These are phyloP conservation scores for Cantharis rufa DNA, from an alignment of 2,888 invertebrate genomes.

Conservation along the genomic window DNA sequence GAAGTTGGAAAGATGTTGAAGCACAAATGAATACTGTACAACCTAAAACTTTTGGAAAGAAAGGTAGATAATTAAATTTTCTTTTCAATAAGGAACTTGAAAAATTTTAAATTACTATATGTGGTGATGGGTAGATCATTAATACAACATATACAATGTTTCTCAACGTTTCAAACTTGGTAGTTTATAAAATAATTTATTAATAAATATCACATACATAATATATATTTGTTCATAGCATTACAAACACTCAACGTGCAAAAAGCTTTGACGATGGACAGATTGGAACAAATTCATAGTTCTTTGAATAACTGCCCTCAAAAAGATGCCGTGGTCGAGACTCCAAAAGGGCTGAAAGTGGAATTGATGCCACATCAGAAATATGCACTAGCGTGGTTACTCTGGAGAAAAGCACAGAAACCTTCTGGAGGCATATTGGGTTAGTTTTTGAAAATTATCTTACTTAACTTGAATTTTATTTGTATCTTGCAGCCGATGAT, in stretches of 20 bases:
- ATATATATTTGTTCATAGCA: conserved; percentile 54
- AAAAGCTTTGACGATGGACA: conserved; percentile 70
- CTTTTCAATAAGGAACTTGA: neutral
- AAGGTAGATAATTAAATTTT: conserved; percentile 34
- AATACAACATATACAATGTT: no score
- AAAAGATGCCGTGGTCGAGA: conserved; percentile 61
- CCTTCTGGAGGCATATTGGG: conserved; percentile 87
- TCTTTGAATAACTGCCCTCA: conserved; percentile 70
- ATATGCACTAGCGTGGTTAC: conserved; percentile 84
- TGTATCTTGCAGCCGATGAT: conserved; percentile 66
- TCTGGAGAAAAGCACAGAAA: conserved; percentile 86
- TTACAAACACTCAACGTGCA: conserved; percentile 71
- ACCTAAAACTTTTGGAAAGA: conserved; percentile 63
- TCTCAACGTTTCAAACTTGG: no score
- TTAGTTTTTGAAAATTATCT: conserved; percentile 40
- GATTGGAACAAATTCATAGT: conserved; percentile 71
- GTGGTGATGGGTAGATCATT: no score
- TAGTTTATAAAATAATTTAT: no score
- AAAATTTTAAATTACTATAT: no score
- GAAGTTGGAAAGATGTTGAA: conserved; percentile 60
- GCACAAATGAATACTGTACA: conserved; percentile 60
- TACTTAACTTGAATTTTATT: neutral
- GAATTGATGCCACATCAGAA: conserved; percentile 81
- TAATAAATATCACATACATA: no score
- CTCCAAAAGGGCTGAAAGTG: conserved; percentile 68